Base-by-base conservation (phyloP, 2,113 vertebrate genomes). In the Ranitomeya imitator region DNA sequence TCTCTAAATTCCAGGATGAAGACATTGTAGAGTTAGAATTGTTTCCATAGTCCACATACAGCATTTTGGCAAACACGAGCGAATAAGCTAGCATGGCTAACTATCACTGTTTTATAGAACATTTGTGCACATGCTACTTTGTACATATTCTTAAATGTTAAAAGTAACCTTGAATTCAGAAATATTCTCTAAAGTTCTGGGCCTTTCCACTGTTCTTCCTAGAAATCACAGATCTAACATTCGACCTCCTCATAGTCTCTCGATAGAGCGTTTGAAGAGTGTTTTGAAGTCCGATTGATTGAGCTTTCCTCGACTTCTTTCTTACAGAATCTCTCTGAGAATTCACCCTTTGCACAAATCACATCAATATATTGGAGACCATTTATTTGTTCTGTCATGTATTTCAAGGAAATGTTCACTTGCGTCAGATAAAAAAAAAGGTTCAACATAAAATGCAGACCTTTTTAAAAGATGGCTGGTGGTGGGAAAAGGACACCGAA, bases 151-250 rank as follows among this genome's bases (percentile, higher is more conserved):
- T 90, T 79, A 80, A 83, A 90, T 88, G 63, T 92, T 90, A 90
- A 90, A 91, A 94, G 74, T 87, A 91, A 90, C 91, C 85, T 92
- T 91, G 89, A 82, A 92, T 93, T 88, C 57, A 76, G 71, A 76
- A 71, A 92, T 86, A 63, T 71, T 92, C 85, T 83, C 88, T 90
- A 59, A 61, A 59, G 51, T 76, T 26, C 54, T 76, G 79, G 83
- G 88, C 79, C 87, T 91, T 89, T 91, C 82, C 92, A 90, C 89
- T 77, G 89, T 51, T 85, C 54, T 89, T 90, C 91, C 90, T 85
- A 91, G 79, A 90, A 91, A 91, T 82, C 83, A 67, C 9, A 86
- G 16, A 6, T 54, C 86, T 76, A 87, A 91, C 77, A 90, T 91
- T 88, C 52, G 86, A 91, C 23, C 79, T 89, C 81, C 71, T 76